Evolutionary conservation across 2,797 vertebrate species (phyloP).

Genomic region (Ptychobarbus kaznakovi): DNA sequence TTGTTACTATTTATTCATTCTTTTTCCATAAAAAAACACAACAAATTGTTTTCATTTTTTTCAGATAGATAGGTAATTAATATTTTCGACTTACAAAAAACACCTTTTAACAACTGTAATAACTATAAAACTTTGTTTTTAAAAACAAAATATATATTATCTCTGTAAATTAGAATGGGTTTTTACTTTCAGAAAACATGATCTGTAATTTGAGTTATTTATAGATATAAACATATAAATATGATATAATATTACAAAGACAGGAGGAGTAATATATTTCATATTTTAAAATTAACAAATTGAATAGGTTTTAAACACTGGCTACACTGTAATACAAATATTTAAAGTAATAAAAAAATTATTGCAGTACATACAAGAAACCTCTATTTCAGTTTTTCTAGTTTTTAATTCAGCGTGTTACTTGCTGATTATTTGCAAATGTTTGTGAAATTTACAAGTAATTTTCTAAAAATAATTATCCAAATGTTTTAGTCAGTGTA

Average conservation of each 20-base stretch:
- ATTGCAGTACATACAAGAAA: not conserved
- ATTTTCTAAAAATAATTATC: not conserved
- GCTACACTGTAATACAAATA: too few species aligned
- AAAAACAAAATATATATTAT: not conserved
- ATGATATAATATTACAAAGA: too few species aligned
- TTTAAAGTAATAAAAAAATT: not conserved
- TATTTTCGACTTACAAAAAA: not conserved
- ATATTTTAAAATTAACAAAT: not conserved
- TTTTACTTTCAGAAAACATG: not conserved
- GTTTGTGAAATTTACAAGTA: not conserved
- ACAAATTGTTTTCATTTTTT: too few species aligned
- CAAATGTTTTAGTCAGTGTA: not conserved
- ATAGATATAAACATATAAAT: not conserved
- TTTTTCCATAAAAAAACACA: not conserved
- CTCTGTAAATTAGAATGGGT: not conserved
- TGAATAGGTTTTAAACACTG: not conserved
- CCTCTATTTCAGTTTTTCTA: not conserved
- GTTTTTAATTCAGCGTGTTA: not conserved
- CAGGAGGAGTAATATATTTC: not conserved
- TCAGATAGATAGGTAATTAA: not conserved
- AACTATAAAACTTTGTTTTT: not conserved
- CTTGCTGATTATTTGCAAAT: slow-evolving; percentile 3
- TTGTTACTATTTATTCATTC: not conserved
- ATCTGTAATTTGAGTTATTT: not conserved
- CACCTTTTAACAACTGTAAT: not conserved